Evolutionary conservation across 1,140 invertebrate species (phyloP), one percentile per base, ranked within the genome.

Genomic region (Pseudomyrmex flavicornis): DNA sequence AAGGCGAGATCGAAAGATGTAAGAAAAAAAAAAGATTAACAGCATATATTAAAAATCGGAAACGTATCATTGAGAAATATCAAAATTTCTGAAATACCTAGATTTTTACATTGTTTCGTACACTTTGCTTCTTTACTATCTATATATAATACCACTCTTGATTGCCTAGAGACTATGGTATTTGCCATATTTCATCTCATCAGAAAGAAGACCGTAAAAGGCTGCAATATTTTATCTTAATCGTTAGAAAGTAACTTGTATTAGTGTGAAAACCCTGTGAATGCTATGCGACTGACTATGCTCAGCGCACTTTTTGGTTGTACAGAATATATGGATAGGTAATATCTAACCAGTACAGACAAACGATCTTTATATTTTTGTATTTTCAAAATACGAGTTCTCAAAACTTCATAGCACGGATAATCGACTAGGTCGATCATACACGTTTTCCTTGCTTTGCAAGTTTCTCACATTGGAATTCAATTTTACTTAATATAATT

Each of bases 181-280:
- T 82, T 73, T 72, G 70, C 58, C 87, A 65, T 84, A 70, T 84
- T 59, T 76, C 86, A 73, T 85, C 79, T 85, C 74, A 54, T 86
- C 83, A 84, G 77, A 85, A 86, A 86, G 74, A 89, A 88, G 87
- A 88, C 88, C 76, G 86, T 89, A 84, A 75, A 89, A 86, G 85
- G 85, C 82, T 88, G 74, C 80, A 85, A 85, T 77, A 84, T 58
- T 82, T 82, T 63, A 88, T 66, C 87, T 89, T 89, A 87, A 80
- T 80, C 77, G 85, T 89, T 89, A 84, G 73, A 89, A 89, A 89
- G 68, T 89, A 89, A 89, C 69, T 89, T 73, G 76, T 82, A 35
- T 35, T 87, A 90, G 66, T 90, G 84, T 85, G 80, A 85, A 69
- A 90, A 91, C 89, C 90, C 89, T 90, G 90, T 91, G 75, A 86